phyloP scores from a whole-genome alignment of 2,797 vertebrate species.

The Lerista edwardsae region DNA sequence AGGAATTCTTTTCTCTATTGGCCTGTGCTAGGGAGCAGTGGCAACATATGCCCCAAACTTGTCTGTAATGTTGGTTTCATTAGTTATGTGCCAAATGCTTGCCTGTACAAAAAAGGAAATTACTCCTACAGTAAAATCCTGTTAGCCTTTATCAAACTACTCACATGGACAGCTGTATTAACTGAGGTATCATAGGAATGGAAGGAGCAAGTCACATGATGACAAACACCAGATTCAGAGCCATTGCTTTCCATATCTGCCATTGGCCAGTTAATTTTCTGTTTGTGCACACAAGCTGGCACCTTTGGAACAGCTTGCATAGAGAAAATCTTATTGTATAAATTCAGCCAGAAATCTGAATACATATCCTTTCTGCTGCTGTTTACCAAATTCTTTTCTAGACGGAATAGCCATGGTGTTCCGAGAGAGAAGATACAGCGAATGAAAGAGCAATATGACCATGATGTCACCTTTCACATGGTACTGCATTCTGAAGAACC shows the following conservation, averaged over 20 bases:
- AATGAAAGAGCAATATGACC: slow-evolving; percentile 81
- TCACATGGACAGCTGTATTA: background rate
- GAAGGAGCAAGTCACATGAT: background rate
- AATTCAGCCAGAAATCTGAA: background rate
- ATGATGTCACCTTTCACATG: slow-evolving; percentile 76
- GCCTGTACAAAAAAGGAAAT: too few species aligned
- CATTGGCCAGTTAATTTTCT: background rate
- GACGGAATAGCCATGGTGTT: slow-evolving; percentile 78
- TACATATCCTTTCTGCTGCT: slow-evolving; percentile 35
- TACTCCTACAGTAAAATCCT: too few species aligned
- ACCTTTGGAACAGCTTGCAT: background rate
- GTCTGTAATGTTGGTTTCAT: too few species aligned
- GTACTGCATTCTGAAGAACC: slow-evolving; percentile 78
- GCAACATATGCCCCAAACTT: too few species aligned
- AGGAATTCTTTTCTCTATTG: background rate
- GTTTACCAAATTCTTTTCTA: slow-evolving; percentile 52
- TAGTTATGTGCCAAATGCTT: too few species aligned
- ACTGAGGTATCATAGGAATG: background rate
- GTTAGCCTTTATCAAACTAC: too few species aligned
- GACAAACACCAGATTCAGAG: background rate
- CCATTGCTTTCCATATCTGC: background rate
- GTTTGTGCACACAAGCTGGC: background rate
- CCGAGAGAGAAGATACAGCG: slow-evolving; percentile 77
- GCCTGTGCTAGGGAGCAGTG: too few species aligned
- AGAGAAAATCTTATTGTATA: background rate